Base-by-base conservation (phyloP, 2,888 invertebrate species). In the Eudemis profundana region DNA sequence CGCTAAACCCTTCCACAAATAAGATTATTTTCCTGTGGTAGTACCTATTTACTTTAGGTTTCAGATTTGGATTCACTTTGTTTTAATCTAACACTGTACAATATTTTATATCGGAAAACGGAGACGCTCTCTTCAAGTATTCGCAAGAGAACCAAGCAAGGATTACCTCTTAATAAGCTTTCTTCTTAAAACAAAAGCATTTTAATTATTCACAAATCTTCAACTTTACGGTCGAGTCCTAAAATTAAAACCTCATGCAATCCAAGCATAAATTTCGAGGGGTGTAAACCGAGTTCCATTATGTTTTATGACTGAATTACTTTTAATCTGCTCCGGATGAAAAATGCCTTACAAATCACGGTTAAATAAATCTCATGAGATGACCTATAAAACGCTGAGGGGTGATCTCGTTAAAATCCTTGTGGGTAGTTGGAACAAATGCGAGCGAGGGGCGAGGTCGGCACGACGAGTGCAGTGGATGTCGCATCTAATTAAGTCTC, bases 351-450 rank as follows among this genome's bases (percentile, higher is more conserved):
- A 83, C 82, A 86, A 86, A 86, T 85, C 83, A 85, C 81, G 79
- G 81, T 80, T 80, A 82, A 85, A 88, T 87, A 86, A 88, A 87
- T 89, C 85, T 86, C 78, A 72, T 74, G 80, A 83, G 86, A 89
- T 87, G 84, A 86, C 86, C 89, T 88, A 87, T 89, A 89, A 90
- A 88, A 84, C 78, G 80, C 82, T 82, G 76, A 78, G 79, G 76
- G 81, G 84, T 85, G 86, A 89, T 89, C 85, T 86, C 85, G 86
- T 90, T 87, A 87, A 88, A 90, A 84, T 84, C 84, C 82, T 86
- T 82, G 86, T 82, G 86, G 85, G 83, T 89, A 89, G 87, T 87
- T 86, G 83, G 78, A 79, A 83, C 82, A 82, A 83, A 79, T 79
- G 68, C 54, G 75, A 57, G 66, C 36, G 63, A 21, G 42, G 69